Evolutionary conservation across 2,113 vertebrate species (phyloP).

Genomic region (Tragelaphus strepsiceros): DNA sequence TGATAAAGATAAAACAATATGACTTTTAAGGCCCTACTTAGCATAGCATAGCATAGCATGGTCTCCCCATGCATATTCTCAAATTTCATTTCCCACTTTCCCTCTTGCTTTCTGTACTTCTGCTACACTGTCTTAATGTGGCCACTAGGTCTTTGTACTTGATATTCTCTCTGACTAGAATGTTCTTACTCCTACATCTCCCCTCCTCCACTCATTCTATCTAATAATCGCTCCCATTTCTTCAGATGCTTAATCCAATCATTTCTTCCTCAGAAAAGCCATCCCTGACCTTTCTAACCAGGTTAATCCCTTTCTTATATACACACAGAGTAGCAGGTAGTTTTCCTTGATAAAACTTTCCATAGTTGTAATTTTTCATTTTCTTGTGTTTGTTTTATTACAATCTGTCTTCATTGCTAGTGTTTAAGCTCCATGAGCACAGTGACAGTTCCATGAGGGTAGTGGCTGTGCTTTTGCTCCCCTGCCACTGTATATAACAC

Average conservation of each 20-base stretch:
- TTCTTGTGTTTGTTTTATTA: conserved; percentile 1
- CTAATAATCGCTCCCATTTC: neutral
- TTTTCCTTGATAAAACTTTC: neutral
- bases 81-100: neutral
- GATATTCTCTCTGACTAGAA: neutral
- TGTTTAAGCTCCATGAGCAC: neutral
- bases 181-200: neutral
- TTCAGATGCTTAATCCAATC: neutral
- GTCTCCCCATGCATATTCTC: neutral
- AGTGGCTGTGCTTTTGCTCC: neutral
- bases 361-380: neutral
- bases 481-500: neutral
- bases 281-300: neutral
- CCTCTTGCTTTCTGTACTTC: neutral
- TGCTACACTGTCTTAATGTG: neutral
- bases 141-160: neutral
- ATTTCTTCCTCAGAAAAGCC: neutral
- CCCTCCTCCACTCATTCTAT: neutral
- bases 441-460: neutral
- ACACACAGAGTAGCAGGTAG: neutral
- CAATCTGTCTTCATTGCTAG: neutral
- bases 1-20: neutral
- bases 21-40: neutral
- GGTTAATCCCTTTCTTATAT: neutral
- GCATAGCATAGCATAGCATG: too few relatives aligned